Evolutionary conservation across 1,140 invertebrate genomes (phyloP), one percentile per base, ranked within the genome.

Genomic region (Agraylea sexmaculata): DNA sequence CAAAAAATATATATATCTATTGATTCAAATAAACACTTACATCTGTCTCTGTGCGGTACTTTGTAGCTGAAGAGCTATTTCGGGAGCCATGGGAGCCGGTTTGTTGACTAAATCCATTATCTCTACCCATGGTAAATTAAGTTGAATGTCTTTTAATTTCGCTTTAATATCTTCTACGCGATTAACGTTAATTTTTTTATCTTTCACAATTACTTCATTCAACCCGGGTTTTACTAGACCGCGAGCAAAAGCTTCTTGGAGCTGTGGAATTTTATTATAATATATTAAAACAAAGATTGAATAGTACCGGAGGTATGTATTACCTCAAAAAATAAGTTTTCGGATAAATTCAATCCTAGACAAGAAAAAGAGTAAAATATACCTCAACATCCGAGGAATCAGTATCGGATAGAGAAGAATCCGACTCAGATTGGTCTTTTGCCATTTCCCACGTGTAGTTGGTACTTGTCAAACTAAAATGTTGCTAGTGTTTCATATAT

Each of bases 111-210:
- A 66, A 54, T 93, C 89, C 18, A 95, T 55, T 21, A 76, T 72
- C 60, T 95, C 89, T 10, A 88, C 55, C 91, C 91, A 96, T 44
- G 78, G 75, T 28, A 91, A 59, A 27, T 80, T 70, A 28, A 82
- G 49, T 51, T 75, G 69, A 8, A 93, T 73, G 53, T 83, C 74
- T 19, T 76, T 62, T 19, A 86, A 56, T 60, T 87, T 88, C 18
- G 71, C 56, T 50, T 80, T 75, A 35, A 93, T 55, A 42, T 71
- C 77, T 23, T 62, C 77, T 48, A 83, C 72, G 58, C 80, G 76
- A 58, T 87, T 84, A 10, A 70, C 70, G 38, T 65, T 64, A 32
- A 58, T 56, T 51, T 71, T 74, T 19, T 73, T 71, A 29, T 72
- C 57, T 46, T 63, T 59, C 46, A 75, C 70, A 20, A 75, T 64